These are phyloP conservation scores for Euphydryas editha DNA, from an alignment of 2,888 invertebrate species.

Conservation along the genomic window DNA sequence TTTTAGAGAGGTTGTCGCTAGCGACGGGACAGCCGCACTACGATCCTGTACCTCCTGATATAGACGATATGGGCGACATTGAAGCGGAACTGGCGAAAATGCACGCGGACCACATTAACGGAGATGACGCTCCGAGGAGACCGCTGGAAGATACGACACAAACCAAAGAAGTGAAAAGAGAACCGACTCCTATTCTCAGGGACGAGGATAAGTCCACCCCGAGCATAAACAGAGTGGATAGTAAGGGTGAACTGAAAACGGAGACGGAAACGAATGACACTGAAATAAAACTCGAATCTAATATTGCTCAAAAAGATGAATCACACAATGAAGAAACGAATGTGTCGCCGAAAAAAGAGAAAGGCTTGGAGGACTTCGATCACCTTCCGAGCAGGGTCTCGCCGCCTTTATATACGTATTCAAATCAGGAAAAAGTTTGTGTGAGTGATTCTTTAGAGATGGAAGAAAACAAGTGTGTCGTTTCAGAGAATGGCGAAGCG, in stretches of 20 bases:
- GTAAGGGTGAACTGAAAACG: conserved; percentile 39
- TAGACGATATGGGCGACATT: conserved; percentile 85
- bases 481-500: conserved; percentile 63
- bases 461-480: conserved; percentile 47
- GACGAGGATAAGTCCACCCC: conserved; percentile 49
- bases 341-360: conserved; percentile 54
- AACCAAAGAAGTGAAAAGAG: conserved; percentile 59
- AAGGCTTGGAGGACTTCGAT: conserved; percentile 74
- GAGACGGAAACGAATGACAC: conserved; percentile 38
- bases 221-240: conserved; percentile 40
- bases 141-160: conserved; percentile 47
- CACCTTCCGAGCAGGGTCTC: conserved; percentile 88
- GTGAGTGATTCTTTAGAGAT: conserved; percentile 67
- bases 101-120: conserved; percentile 78
- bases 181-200: conserved; percentile 60
- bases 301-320: conserved; percentile 45
- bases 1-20: conserved; percentile 60
- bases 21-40: conserved; percentile 61
- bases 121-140: conserved; percentile 60
- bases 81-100: conserved; percentile 89
- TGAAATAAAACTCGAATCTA: conserved; percentile 44
- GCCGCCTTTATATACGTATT: conserved; percentile 90
- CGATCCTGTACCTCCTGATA: conserved; percentile 67
- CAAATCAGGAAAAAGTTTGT: conserved; percentile 86
- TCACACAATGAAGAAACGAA: conserved; percentile 38